Evolutionary conservation across 2,888 invertebrate species (phyloP).

Genomic region (Lathronympha strigana): DNA sequence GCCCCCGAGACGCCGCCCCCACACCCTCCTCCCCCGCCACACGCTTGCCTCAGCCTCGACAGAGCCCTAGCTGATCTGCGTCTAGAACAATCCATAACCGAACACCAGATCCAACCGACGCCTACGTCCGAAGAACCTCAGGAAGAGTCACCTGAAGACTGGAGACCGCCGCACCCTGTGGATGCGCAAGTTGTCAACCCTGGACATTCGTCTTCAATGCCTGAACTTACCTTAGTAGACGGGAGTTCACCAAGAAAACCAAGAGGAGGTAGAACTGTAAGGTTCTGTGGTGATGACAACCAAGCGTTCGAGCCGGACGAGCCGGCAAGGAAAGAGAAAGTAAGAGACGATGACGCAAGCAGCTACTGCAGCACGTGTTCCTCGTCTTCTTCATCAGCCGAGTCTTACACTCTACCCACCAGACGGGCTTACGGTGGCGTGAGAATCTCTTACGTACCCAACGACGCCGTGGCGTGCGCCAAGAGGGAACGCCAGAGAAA

Average conservation of each 20-base stretch:
- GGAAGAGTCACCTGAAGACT: slow-evolving; percentile 74
- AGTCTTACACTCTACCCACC: slow-evolving; percentile 93
- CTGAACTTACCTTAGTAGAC: slow-evolving; percentile 79
- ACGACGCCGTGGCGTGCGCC: slow-evolving; percentile 94
- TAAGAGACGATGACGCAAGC: slow-evolving; percentile 86
- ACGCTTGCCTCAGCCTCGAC: slow-evolving; percentile 76
- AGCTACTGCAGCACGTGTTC: slow-evolving; percentile 96
- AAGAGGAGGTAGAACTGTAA: slow-evolving; percentile 72
- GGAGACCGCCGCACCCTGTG: slow-evolving; percentile 81
- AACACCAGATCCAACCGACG: slow-evolving; percentile 86
- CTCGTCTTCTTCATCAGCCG: slow-evolving; percentile 94
- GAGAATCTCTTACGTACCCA: slow-evolving; percentile 96
- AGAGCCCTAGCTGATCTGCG: slow-evolving; percentile 80
- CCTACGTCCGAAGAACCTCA: slow-evolving; percentile 67
- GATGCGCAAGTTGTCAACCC: slow-evolving; percentile 81
- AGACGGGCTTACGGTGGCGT: slow-evolving; percentile 94
- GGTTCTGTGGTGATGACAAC: slow-evolving; percentile 79
- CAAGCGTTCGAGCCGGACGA: slow-evolving; percentile 78
- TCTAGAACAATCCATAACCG: slow-evolving; percentile 87
- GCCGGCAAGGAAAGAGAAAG: slow-evolving; percentile 63
- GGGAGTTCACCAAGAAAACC: slow-evolving; percentile 65
- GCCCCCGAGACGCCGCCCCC: slow-evolving; percentile 82
- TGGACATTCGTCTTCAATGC: slow-evolving; percentile 81
- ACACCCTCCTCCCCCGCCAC: slow-evolving; percentile 75
- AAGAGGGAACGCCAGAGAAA: slow-evolving; percentile 85